Conservation (phyloP, 2,797 vertebrate species). For the Dryobates pubescens region DNA sequence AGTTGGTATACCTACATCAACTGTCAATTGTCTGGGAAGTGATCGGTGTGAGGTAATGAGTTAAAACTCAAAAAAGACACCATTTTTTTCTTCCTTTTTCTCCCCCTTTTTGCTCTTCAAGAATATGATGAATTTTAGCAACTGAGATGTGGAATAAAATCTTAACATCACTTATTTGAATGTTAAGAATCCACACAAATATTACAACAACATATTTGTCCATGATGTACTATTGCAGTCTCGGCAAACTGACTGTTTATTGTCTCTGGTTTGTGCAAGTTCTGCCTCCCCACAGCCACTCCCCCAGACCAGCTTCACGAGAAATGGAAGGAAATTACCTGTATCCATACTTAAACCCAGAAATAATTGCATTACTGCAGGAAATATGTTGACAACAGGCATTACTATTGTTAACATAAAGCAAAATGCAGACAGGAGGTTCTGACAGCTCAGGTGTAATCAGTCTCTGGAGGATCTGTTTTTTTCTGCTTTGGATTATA, state of each 20-base stretch:
- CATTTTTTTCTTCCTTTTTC: not conserved
- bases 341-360: not conserved
- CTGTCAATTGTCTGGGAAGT: not conserved
- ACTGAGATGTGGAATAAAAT: not conserved
- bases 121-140: not conserved
- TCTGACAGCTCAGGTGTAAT: not conserved
- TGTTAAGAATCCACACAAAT: not conserved
- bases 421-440: not conserved
- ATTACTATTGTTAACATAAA: not conserved
- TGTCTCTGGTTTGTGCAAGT: not conserved
- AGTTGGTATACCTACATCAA: not conserved
- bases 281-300: not conserved
- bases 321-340: not conserved
- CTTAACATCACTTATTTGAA: not conserved
- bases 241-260: not conserved
- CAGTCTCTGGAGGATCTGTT: not conserved
- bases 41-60: not conserved
- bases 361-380: not conserved
- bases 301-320: not conserved
- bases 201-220: not conserved
- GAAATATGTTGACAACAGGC: not conserved
- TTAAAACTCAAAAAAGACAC: not conserved
- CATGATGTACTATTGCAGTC: not conserved
- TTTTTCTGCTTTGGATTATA: not conserved
- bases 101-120: rapidly evolving